Conservation (phyloP, 2,797 vertebrate species). For the Otus scops region DNA sequence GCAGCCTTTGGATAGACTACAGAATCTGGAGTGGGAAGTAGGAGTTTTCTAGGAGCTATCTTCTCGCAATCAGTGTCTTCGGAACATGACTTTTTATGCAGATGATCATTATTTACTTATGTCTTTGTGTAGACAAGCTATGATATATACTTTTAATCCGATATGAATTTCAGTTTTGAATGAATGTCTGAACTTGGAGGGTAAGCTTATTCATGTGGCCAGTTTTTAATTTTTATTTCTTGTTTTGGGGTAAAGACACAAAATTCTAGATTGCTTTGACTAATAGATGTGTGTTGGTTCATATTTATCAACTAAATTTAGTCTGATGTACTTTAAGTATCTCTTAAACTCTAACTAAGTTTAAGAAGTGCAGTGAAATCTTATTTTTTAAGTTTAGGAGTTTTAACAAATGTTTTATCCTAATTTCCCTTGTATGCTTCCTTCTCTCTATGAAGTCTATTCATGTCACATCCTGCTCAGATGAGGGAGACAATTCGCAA, state of each 20-base stretch:
- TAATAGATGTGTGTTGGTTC: not conserved
- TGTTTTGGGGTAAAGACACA: not conserved
- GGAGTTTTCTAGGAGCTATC: not conserved
- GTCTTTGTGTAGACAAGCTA: not conserved
- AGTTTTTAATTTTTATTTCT: not conserved
- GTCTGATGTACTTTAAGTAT: not conserved
- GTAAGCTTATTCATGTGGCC: not conserved
- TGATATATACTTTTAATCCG: not conserved
- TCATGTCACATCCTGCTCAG: too few relatives aligned
- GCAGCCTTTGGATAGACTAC: not conserved
- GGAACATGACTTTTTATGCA: not conserved
- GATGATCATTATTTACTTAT: not conserved
- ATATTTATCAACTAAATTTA: not conserved
- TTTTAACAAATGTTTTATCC: not conserved
- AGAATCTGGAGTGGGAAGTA: not conserved
- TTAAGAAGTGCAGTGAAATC: not conserved
- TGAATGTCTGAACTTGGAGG: not conserved
- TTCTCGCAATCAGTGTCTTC: not conserved
- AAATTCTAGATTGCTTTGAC: not conserved
- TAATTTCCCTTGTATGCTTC: not conserved
- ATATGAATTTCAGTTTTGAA: not conserved
- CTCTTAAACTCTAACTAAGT: not conserved
- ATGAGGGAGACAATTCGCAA: too few relatives aligned
- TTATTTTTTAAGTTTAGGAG: not conserved
- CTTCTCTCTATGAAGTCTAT: not conserved